A percentile compares a stretch with the other conserved stretches of the same genome.
phyloP scores from a whole-genome alignment of 1,140 invertebrate species.

The Sycophaga agraensis region DNA sequence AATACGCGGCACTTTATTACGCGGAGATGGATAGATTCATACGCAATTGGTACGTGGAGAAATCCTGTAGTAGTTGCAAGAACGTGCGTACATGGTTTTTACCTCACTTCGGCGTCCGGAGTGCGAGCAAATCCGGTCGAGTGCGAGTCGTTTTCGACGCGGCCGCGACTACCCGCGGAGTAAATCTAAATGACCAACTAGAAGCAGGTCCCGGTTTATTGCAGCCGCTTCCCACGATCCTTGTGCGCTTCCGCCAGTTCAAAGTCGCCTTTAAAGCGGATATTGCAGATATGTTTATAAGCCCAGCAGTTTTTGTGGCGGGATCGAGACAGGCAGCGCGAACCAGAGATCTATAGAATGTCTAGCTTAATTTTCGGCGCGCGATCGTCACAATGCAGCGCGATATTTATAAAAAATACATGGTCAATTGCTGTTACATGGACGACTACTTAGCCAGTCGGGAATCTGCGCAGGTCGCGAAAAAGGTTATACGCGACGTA shows the following conservation, averaged over 20 bases:
- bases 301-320: slow-evolving; percentile 27
- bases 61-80: neutral
- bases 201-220: slow-evolving; percentile 20
- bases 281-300: slow-evolving; percentile 3
- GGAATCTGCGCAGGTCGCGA: no score
- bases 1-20: neutral
- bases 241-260: slow-evolving; percentile 22
- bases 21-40: neutral
- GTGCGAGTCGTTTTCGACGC: slow-evolving; percentile 28
- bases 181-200: slow-evolving; percentile 25
- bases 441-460: no score
- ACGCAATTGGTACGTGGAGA: neutral
- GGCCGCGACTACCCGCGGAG: neutral
- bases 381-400: slow-evolving; percentile 37
- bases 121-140: slow-evolving; percentile 10
- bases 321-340: neutral
- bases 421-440: no score
- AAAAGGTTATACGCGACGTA: no score
- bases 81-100: neutral
- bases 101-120: slow-evolving; percentile 17
- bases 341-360: neutral
- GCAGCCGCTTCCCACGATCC: slow-evolving; percentile 2
- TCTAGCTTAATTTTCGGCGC: slow-evolving; percentile 35
- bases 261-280: slow-evolving; percentile 19
- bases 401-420: slow-evolving; percentile 39